phyloP scores from a whole-genome alignment of 2,113 vertebrate species.

The human (Homo sapiens) region GRCh38 chr4:86256001-86256500 shows the following conservation, averaged over 20 bases:
- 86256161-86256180: background rate
- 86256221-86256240: background rate
- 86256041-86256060: background rate
- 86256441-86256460: slow-evolving; percentile 24
- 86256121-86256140: background rate
- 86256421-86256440: slow-evolving; percentile 20
- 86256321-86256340: background rate
- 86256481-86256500: background rate
- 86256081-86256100: background rate
- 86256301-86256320: background rate
- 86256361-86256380: background rate
- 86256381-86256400: background rate
- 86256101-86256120: background rate
- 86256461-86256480: slow-evolving; percentile 36
- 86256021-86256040: background rate
- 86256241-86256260: background rate
- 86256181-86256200: background rate
- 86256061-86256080: background rate
- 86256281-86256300: background rate
- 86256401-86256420: background rate
- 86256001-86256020: background rate
- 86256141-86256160: background rate
- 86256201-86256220: background rate
- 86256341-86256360: background rate
- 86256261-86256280: background rate